Percentiles rank a stretch among this genome's conserved stretches.
phyloP scores from a whole-genome alignment of 2,113 vertebrate genomes.

The Meleagris gallopavo region DNA sequence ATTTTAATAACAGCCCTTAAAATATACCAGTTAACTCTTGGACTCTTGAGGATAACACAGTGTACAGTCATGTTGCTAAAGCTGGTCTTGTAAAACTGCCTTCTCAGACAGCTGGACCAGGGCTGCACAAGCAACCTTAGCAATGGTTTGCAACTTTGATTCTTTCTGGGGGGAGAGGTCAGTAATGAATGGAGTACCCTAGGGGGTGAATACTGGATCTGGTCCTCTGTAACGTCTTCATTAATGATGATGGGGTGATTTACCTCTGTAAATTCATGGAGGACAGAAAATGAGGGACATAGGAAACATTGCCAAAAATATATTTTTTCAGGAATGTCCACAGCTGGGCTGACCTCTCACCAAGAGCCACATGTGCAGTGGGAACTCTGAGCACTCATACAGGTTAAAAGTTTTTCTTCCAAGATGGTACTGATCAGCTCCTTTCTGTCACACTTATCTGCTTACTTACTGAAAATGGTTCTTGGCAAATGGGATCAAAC shows the following conservation, averaged over 20 bases:
- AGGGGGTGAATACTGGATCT: background rate
- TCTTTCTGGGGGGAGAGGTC: background rate
- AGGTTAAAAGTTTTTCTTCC: background rate
- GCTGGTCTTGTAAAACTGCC: background rate
- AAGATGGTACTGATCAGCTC: background rate
- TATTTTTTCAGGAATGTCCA: background rate
- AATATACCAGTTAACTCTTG: background rate
- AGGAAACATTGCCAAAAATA: background rate
- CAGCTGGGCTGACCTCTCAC: background rate
- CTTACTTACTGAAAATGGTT: background rate
- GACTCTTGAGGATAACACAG: background rate
- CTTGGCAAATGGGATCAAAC: background rate
- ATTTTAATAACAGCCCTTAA: background rate
- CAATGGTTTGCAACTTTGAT: fast-evolving
- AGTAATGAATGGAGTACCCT: background rate
- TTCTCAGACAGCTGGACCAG: background rate
- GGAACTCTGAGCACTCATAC: background rate
- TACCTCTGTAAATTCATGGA: background rate
- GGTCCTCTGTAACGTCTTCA: background rate
- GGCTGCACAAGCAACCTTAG: background rate
- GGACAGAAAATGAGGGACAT: background rate
- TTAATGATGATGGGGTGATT: background rate
- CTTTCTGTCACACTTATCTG: background rate
- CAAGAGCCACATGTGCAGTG: background rate
- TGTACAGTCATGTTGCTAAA: fast-evolving